These are phyloP conservation scores for Uloborus diversus DNA, from an alignment of 1,140 invertebrate genomes.

Conservation along the genomic window DNA sequence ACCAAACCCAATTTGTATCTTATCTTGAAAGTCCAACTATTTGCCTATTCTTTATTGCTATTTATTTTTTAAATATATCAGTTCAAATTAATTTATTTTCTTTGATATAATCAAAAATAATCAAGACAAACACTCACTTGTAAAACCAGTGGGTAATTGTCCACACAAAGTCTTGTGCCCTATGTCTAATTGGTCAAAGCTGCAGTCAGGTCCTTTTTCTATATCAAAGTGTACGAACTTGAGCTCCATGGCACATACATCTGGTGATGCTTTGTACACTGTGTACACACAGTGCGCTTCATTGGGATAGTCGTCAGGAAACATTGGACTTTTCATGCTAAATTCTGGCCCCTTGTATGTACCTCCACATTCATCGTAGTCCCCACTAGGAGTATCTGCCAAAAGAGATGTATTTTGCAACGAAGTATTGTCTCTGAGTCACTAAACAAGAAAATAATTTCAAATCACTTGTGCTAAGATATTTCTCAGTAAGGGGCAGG, in stretches of 20 bases:
- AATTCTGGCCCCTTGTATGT: constrained; percentile 32
- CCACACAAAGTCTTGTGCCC: constrained; percentile 59
- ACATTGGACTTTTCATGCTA: constrained; percentile 55
- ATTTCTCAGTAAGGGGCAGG: too few species aligned
- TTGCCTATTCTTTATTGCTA: too few species aligned
- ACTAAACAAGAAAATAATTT: too few species aligned
- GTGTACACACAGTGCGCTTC: constrained; percentile 57
- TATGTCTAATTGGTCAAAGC: constrained; percentile 60
- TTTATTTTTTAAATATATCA: too few species aligned
- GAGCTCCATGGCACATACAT: constrained; percentile 58
- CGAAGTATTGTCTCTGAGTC: too few species aligned
- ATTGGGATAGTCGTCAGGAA: constrained; percentile 56
- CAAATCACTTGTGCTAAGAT: too few species aligned
- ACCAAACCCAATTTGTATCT: too few species aligned
- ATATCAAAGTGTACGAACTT: constrained; percentile 59
- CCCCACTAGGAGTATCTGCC: constrained; percentile 1
- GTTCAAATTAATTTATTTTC: too few species aligned
- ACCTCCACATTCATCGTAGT: constrained; percentile 31
- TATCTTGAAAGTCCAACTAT: too few species aligned
- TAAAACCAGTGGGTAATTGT: constrained; percentile 55
- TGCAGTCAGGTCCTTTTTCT: constrained; percentile 58
- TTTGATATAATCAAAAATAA: too few species aligned
- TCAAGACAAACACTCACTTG: constrained; percentile 47
- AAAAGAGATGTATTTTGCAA: too few species aligned
- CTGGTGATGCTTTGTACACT: constrained; percentile 22